Conservation (phyloP, 1,140 invertebrate genomes). For the Cyrtorhinus lividipennis region DNA sequence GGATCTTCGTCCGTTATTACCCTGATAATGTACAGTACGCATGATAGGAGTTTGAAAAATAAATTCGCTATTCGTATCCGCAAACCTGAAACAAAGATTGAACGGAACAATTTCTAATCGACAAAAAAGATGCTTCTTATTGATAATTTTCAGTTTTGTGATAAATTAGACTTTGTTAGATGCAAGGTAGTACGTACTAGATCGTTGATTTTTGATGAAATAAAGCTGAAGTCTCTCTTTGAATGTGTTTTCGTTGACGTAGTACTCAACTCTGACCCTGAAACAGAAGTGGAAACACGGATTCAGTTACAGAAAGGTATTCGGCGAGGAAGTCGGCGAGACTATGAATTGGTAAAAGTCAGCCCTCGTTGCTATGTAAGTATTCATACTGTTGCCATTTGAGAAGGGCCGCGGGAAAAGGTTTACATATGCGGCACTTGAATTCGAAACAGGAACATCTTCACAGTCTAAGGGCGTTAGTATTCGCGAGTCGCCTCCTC, state of each 20-base stretch:
- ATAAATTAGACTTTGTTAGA: too few relatives aligned
- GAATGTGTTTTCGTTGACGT: slow-evolving; percentile 96
- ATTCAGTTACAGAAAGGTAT: slow-evolving; percentile 21
- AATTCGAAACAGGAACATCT: too few relatives aligned
- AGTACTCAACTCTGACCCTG: slow-evolving; percentile 97
- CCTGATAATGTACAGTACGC: slow-evolving; percentile 86
- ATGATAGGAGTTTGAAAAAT: slow-evolving; percentile 90
- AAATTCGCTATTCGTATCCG: slow-evolving; percentile 93
- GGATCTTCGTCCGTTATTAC: slow-evolving; percentile 80
- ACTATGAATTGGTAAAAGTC: not conserved
- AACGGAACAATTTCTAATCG: slow-evolving; percentile 23
- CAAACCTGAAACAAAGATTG: slow-evolving; percentile 74
- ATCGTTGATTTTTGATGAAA: slow-evolving; percentile 97
- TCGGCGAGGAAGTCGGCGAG: not conserved
- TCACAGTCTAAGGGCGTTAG: too few relatives aligned
- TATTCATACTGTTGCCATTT: too few relatives aligned
- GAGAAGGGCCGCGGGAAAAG: too few relatives aligned
- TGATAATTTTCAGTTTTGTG: too few relatives aligned
- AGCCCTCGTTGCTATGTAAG: not conserved
- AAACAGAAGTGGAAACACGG: slow-evolving; percentile 36
- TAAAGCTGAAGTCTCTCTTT: slow-evolving; percentile 95
- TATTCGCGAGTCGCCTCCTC: too few relatives aligned
- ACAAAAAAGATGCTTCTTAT: too few relatives aligned
- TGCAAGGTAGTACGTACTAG: slow-evolving; percentile 63
- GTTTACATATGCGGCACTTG: too few relatives aligned